Base-by-base conservation (phyloP, 92 coral and sea anemone species). In the Zoanthus sociatus region DNA sequence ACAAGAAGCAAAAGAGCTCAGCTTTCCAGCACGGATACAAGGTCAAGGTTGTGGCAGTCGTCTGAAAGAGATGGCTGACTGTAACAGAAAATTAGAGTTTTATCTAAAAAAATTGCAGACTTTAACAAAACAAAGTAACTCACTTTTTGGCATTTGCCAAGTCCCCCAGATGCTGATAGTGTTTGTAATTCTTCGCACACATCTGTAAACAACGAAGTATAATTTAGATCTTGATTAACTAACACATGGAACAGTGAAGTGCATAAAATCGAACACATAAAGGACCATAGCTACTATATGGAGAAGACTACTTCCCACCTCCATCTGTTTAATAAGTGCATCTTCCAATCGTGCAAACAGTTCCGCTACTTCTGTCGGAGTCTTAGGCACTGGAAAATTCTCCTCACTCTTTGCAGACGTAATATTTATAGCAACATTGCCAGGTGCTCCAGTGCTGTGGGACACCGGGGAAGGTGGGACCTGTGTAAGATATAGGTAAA, bases 331-430 rank as follows among this genome's bases (percentile, higher is more conserved):
- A 64, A 92, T 97, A 18, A 97, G 94, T 30, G 96, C 90, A 87
- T 95, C 96, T 69, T 97, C 99, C n/a, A 97, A 93, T 67, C 98
- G 88, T n/a, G 99, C 94, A 84, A 92, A 97, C 67, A 95, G 84
- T 66, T 94, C 98, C 30, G 96, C 83, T 44, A 71, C 90, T 84
- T 97, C 98, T 66, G 94, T 96, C 76, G 98, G 95, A 68, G 93
- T 87, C 26, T 87, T 91, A 26, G 94, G 95, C 26, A 87, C 91
- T 9, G 99, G 95, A 0, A 78, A 55, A 76, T 95, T 95, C 2
- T 91, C 95, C 16, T 73, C 89, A 42, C 85, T 88, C 64, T 90
- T 93, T 3, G 90, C 90, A 74, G 87, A 83, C 51, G 87, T 94
- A 85, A 83, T 87, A 76, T 84, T 90, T 42, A 86, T 54, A 37